Base-by-base conservation (phyloP, 2,797 vertebrate genomes). In the Alauda arvensis region DNA sequence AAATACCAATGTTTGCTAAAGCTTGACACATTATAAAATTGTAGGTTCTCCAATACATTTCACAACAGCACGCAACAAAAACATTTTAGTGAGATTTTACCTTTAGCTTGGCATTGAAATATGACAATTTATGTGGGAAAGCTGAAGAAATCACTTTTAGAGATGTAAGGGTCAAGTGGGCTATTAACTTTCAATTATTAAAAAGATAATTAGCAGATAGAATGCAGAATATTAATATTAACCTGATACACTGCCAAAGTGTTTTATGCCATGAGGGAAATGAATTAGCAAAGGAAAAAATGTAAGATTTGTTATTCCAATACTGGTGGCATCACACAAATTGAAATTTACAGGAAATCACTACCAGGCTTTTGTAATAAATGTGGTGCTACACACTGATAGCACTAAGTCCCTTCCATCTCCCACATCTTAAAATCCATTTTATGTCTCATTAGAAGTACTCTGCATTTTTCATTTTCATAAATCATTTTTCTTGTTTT, bases 241-340 rank as follows among this genome's bases (percentile, higher is more conserved):
- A 89, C 59, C 69, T 93, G 87, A 95, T 78, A 83, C 3, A 51
- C 56, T 59, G 76, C 63, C 82, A 86, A 92, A 82, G 43, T 18
- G 52, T 52, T 60, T 76, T 85, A 52, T 92, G 49, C 56, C 82
- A 62, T 61, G 57, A 91, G 69, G 82, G 69, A 95, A 93, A 95
- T 71, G 60, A 93, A 95, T 83, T 89, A 90, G 72, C n/a, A 63
- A 70, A 85, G 46, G 31, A 93, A 85, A 88, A 94, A 92, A 90
- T 42, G 34, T 39, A 78, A 57, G 56, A 71, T 72, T 93, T 91
- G 60, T 63, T 75, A 84, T 92, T 90, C 63, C 31, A 57, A n/a
- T 59, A 8, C 26, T 84, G 53, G 63, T 86, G 34, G 66, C 69
- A 81, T 80, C 75, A 66, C 40, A 79, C 55, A 67, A 69, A 33